phyloP scores from a whole-genome alignment of 2,888 invertebrate species.

The Stenotaenia linearis region DNA sequence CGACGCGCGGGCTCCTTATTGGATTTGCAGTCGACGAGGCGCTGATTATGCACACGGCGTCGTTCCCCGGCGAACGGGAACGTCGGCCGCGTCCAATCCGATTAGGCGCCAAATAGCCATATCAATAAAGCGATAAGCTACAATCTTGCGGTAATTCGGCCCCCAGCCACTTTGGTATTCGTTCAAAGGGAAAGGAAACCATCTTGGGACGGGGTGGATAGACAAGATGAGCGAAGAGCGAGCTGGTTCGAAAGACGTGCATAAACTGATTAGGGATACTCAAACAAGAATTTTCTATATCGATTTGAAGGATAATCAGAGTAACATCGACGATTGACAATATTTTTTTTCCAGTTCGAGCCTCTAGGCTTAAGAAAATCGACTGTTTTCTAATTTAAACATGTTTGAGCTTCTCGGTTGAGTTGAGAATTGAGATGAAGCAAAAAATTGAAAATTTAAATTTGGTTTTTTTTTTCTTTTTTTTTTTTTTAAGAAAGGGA shows the following conservation, averaged over 20 bases:
- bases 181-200: not conserved
- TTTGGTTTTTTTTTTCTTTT: not conserved
- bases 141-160: constrained; percentile 33
- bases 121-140: constrained; percentile 34
- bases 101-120: constrained; percentile 32
- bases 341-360: not conserved
- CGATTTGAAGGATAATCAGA: not conserved
- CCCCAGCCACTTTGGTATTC: not conserved
- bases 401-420: not conserved
- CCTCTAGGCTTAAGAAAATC: not conserved
- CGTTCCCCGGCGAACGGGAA: constrained; percentile 21
- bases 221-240: not conserved
- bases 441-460: not conserved
- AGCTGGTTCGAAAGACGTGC: not conserved
- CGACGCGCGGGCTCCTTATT: constrained; percentile 30
- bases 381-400: not conserved
- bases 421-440: not conserved
- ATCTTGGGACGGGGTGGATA: not conserved
- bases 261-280: not conserved
- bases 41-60: constrained; percentile 32
- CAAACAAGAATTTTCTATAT: not conserved
- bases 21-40: constrained; percentile 29
- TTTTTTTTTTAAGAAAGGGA: not conserved
- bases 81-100: constrained; percentile 30
- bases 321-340: not conserved